A percentile compares a stretch with the other conserved stretches of the same genome.
These are phyloP conservation scores for Trissoscelio sp. DNA, from an alignment of 2,888 invertebrate genomes.

Conservation along the genomic window DNA sequence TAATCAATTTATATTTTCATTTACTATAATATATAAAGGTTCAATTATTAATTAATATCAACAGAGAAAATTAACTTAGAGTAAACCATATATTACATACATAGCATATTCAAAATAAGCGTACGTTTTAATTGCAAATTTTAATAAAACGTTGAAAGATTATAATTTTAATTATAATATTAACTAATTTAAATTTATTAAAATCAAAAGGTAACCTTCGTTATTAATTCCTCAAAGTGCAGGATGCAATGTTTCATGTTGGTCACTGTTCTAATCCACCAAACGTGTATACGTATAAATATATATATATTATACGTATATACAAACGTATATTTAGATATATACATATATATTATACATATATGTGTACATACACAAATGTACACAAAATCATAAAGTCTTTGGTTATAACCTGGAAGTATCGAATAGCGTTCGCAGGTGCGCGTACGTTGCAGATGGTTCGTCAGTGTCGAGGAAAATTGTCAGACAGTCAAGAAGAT, in stretches of 20 bases:
- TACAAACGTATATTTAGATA: neutral
- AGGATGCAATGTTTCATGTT: neutral
- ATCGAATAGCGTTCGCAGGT: slow-evolving; percentile 78
- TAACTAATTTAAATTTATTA: no score
- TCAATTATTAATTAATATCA: no score
- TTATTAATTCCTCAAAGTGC: neutral
- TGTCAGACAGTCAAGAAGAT: slow-evolving; percentile 73
- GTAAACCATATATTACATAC: no score
- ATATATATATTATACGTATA: neutral
- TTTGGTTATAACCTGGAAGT: slow-evolving; percentile 72
- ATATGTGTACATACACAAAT: neutral
- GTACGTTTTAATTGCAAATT: no score
- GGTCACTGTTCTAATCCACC: slow-evolving; percentile 20
- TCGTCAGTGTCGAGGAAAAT: slow-evolving; percentile 78
- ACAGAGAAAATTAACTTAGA: no score
- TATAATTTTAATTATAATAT: no score
- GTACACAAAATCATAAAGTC: slow-evolving; percentile 54
- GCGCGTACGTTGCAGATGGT: slow-evolving; percentile 76
- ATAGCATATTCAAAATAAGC: no score
- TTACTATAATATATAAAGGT: no score
- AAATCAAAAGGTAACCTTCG: no score
- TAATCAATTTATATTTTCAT: no score
- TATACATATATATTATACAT: no score
- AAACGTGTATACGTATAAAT: neutral
- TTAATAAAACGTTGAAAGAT: no score